Conservation (phyloP, 1,140 invertebrate species). For the Mercenaria mercenaria region DNA sequence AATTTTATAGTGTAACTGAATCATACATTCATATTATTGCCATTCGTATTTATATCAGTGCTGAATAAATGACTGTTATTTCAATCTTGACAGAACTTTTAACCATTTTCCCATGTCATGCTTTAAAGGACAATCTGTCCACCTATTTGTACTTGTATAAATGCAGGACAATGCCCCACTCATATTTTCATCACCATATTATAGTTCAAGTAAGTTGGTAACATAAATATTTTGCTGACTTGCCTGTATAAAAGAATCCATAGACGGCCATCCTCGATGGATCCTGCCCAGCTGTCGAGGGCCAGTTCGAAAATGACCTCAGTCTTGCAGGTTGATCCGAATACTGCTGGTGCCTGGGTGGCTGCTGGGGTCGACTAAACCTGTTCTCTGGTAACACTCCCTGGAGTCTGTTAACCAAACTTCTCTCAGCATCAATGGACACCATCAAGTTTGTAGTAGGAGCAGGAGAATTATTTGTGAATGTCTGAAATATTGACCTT, state of each 20-base stretch:
- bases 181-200: too few species aligned
- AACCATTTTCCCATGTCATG: too few species aligned
- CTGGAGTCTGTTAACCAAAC: not conserved
- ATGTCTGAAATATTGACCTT: not conserved
- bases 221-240: too few species aligned
- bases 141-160: too few species aligned
- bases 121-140: too few species aligned
- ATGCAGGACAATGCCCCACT: too few species aligned
- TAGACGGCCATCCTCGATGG: constrained; percentile 22
- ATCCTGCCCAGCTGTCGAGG: not conserved
- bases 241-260: constrained; percentile 50
- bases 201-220: too few species aligned
- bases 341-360: constrained; percentile 27
- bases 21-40: too few species aligned
- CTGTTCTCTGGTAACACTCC: not conserved
- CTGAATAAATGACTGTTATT: too few species aligned
- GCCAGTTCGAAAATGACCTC: constrained; percentile 31
- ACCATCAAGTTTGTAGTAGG: not conserved
- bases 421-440: not conserved
- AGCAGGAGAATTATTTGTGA: not conserved
- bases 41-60: too few species aligned
- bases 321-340: not conserved
- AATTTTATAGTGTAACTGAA: too few species aligned
- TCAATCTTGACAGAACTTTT: too few species aligned
- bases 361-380: not conserved